Percentiles rank a stretch among this genome's conserved stretches.
Evolutionary conservation across 2,113 vertebrate genomes (phyloP).

Genomic region (Rhipidura dahli): DNA sequence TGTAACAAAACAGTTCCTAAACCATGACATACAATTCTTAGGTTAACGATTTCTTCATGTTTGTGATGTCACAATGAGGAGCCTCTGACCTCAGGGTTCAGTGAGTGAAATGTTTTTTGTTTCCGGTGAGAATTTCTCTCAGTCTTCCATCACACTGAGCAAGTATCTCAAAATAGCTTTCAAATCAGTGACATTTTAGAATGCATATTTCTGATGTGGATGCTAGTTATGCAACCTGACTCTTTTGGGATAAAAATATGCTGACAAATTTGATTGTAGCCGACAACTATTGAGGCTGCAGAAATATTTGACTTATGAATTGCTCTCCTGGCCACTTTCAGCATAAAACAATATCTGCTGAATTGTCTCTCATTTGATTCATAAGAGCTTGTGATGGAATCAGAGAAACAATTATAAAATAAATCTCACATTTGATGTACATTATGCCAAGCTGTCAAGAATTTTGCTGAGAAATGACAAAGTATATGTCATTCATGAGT

Average conservation of each 20-base stretch:
- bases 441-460: not conserved
- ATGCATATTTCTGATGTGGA: not conserved
- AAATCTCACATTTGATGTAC: not conserved
- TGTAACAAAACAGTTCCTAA: not conserved
- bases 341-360: not conserved
- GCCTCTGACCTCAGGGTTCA: not conserved
- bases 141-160: not conserved
- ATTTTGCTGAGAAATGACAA: not conserved
- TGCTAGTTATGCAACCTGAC: not conserved
- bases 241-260: not conserved
- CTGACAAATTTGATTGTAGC: not conserved
- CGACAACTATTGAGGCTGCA: not conserved
- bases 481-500: not conserved
- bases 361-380: not conserved
- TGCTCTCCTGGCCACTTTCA: not conserved
- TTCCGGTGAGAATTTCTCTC: not conserved
- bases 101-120: not conserved
- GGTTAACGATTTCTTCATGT: not conserved
- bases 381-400: not conserved
- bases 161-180: not conserved
- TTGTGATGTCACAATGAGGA: not conserved
- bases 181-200: slow-evolving; percentile 20
- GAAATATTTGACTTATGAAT: not conserved
- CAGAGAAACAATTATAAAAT: not conserved
- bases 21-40: not conserved